Evolutionary conservation across 2,797 vertebrate genomes (phyloP).

Genomic region (Phoxinus dragarum): DNA sequence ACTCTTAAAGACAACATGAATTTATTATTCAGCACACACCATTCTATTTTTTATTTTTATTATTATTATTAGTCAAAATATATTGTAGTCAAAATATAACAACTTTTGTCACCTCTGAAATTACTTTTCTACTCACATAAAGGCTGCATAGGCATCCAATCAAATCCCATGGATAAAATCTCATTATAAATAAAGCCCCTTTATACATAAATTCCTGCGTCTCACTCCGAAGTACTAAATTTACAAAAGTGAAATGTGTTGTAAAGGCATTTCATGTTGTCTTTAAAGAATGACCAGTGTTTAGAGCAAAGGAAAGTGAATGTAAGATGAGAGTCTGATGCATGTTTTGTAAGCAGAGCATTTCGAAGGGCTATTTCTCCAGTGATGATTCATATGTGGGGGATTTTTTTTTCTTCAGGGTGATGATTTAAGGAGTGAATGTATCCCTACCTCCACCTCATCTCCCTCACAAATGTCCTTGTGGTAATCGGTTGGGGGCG

Average conservation of each 20-base stretch:
- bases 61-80: too few species aligned
- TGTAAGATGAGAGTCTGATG: not conserved
- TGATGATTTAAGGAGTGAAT: not conserved
- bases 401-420: slow-evolving; percentile 1
- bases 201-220: not conserved
- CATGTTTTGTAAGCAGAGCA: not conserved
- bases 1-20: not conserved
- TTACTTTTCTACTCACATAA: not conserved
- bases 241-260: not conserved
- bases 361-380: slow-evolving; percentile 12
- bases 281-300: not conserved
- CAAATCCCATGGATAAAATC: not conserved
- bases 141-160: not conserved
- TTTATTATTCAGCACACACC: not conserved
- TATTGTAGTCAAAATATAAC: not conserved
- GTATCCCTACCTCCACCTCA: slow-evolving; percentile 86
- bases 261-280: not conserved
- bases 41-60: not conserved
- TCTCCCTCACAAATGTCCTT: slow-evolving; percentile 92
- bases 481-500: slow-evolving; percentile 86
- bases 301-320: not conserved
- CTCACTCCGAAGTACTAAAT: not conserved
- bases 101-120: not conserved
- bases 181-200: not conserved
- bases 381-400: not conserved